Evolutionary conservation across 2,113 vertebrate genomes (phyloP).

Genomic region (Collichthys lucidus): DNA sequence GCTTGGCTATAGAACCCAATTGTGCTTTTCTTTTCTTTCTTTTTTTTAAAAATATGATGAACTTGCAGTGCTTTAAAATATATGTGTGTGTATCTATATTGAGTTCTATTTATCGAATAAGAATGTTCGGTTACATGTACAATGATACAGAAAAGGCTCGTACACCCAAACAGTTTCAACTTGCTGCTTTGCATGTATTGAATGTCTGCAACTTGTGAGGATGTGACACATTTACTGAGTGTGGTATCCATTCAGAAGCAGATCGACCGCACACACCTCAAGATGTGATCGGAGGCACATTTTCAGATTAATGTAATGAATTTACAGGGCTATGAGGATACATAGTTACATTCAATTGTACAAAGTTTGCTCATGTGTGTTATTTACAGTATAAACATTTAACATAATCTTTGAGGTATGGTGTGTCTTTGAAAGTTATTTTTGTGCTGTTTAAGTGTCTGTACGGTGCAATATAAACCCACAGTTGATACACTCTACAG

Average conservation of each 20-base stretch:
- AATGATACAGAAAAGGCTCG: slow-evolving; percentile 13
- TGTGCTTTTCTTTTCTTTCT: slow-evolving; percentile 4
- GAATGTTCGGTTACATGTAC: slow-evolving; percentile 53
- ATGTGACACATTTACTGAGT: neutral
- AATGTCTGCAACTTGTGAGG: slow-evolving; percentile 32
- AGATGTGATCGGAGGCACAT: neutral
- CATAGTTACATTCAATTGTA: slow-evolving; percentile 39
- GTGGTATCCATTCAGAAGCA: slow-evolving; percentile 3
- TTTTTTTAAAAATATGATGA: slow-evolving; percentile 22
- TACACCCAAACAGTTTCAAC: slow-evolving; percentile 20
- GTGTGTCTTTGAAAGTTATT: slow-evolving; percentile 28
- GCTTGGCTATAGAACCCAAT: slow-evolving; percentile 30
- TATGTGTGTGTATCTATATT: slow-evolving; percentile 40
- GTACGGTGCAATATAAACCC: slow-evolving; percentile 12
- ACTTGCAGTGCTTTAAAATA: slow-evolving; percentile 52
- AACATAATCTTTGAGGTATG: slow-evolving; percentile 9
- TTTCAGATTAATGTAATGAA: slow-evolving; percentile 14
- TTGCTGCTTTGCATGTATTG: slow-evolving; percentile 52
- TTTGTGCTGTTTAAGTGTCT: slow-evolving; percentile 26
- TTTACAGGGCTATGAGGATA: slow-evolving; percentile 31
- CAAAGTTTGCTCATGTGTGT: slow-evolving; percentile 37
- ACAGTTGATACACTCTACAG: slow-evolving; percentile 16
- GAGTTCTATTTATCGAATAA: slow-evolving; percentile 32
- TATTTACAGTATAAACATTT: slow-evolving; percentile 21
- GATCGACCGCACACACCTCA: neutral